phyloP scores from a whole-genome alignment of 2,797 vertebrate genomes.

The Hephaestus fuliginosus region DNA sequence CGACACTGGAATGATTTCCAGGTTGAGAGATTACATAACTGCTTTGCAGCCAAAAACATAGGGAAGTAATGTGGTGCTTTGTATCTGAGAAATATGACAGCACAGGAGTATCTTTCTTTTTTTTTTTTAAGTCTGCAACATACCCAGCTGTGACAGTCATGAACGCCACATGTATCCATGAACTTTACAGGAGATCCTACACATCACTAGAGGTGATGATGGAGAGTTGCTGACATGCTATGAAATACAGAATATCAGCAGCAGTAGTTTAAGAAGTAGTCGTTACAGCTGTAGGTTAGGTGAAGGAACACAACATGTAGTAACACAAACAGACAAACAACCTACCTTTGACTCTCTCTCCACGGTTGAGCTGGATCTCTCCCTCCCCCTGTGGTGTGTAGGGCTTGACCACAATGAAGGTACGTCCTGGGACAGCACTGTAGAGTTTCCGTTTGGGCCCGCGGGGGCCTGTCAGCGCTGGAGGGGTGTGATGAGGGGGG shows the following conservation, averaged over 20 bases:
- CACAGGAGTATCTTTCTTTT: slow-evolving; percentile 24
- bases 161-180: slow-evolving; percentile 41
- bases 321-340: background rate
- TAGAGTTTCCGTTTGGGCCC: slow-evolving; percentile 98
- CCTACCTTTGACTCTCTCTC: slow-evolving; percentile 95
- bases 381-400: slow-evolving; percentile 95
- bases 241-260: slow-evolving; percentile 30
- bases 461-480: slow-evolving; percentile 83
- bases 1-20: slow-evolving; percentile 57
- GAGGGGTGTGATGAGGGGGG: slow-evolving; percentile 87
- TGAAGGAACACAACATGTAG: slow-evolving; percentile 1
- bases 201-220: background rate
- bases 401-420: slow-evolving; percentile 97
- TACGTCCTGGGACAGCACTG: slow-evolving; percentile 96
- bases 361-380: slow-evolving; percentile 96
- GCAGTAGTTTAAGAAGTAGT: slow-evolving; percentile 8
- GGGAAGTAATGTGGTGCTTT: slow-evolving; percentile 43
- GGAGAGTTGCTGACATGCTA: slow-evolving; percentile 19
- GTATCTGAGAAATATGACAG: slow-evolving; percentile 27
- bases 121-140: slow-evolving; percentile 31
- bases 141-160: slow-evolving; percentile 40
- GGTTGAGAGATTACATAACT: slow-evolving; percentile 49
- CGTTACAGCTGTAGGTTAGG: slow-evolving; percentile 9
- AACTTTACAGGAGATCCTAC: slow-evolving; percentile 28
- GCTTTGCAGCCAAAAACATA: slow-evolving; percentile 43